Evolutionary conservation across 2,888 invertebrate species (phyloP), one percentile per base, ranked within the genome.

Genomic region (Ramazzottius varieornatus): DNA sequence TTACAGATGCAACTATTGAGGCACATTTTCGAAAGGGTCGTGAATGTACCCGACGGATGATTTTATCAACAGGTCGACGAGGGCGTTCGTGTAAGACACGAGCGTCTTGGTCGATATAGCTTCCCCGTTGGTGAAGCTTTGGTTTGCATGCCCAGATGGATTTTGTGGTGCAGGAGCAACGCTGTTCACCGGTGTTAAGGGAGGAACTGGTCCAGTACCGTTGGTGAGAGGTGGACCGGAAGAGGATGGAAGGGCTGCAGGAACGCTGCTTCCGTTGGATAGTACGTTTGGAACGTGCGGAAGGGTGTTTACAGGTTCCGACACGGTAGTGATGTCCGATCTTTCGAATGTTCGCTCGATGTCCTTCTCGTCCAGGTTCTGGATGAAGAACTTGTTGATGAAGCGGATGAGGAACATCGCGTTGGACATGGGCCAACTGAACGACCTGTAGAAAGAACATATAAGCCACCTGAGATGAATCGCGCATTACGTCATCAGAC

Each of bases 381-480:
- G 75, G 66, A 76, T 73, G 67, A 76, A 72, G 67, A 75, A 75
- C 69, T 76, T 76, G 68, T 73, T 72, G 46, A 75, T 69, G 68
- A 73, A 74, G 32, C 76, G 69, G 65, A 76, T 73, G 65, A 76
- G 74, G 67, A 76, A 75, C 68, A 76, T 68, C 0, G 76, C 74
- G 71, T 76, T 76, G 70, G 74, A 74, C 0, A 75, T 74, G 70
- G 76, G 76, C 74, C 75, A 75, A 33, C 72, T 74, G 68, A 76
- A 75, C 64, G 75, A 72, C 66, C 74, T 74, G 68, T 75, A 75
- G 71, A 67, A 66, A 32, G 66, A 54, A 54, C 29, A 66, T 29
- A 40, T 20, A 1, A 66, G 4, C 1, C 4, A 24, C 1, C 46
- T 33, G 16, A 0, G n/a, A 24, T 1, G 24, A 16, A 1, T 54